These are phyloP conservation scores for Tetramorium alpestre DNA, from an alignment of 1,140 invertebrate species.

Conservation along the genomic window DNA sequence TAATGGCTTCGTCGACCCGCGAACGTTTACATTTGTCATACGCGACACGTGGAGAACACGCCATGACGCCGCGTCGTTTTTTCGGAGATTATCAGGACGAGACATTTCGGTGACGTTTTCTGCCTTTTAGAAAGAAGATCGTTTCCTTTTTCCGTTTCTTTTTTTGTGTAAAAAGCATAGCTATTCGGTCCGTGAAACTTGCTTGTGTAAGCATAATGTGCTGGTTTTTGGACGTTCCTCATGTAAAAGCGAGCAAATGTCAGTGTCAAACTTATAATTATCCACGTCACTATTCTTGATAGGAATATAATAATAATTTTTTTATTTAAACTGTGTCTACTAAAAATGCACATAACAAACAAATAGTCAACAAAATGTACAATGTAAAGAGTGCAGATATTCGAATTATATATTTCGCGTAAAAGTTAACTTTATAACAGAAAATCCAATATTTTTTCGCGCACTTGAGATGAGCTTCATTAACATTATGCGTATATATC, in stretches of 20 bases:
- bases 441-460: constrained; percentile 14
- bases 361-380: not conserved
- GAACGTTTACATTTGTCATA: constrained; percentile 59
- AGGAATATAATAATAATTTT: not conserved
- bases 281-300: not conserved
- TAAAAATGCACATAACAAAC: not conserved
- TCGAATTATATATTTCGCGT: constrained; percentile 3
- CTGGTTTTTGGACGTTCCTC: not conserved
- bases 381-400: constrained; percentile 2
- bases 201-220: not conserved
- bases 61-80: constrained; percentile 32
- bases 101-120: constrained; percentile 27
- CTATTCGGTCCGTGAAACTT: not conserved
- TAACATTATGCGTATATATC: constrained; percentile 36
- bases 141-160: not conserved
- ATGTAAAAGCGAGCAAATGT: not conserved
- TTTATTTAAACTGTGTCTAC: not conserved
- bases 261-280: constrained; percentile 9
- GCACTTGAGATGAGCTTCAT: constrained; percentile 21
- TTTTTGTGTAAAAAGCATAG: not conserved
- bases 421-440: constrained; percentile 1
- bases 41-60: constrained; percentile 50
- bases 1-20: constrained; percentile 51
- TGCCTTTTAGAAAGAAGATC: constrained; percentile 33
- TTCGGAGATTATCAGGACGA: constrained; percentile 43